A percentile compares a stretch with the other conserved stretches of the same genome.
phyloP scores from a whole-genome alignment of 2,797 vertebrate species.

The Odontamblyopus rebecca region DNA sequence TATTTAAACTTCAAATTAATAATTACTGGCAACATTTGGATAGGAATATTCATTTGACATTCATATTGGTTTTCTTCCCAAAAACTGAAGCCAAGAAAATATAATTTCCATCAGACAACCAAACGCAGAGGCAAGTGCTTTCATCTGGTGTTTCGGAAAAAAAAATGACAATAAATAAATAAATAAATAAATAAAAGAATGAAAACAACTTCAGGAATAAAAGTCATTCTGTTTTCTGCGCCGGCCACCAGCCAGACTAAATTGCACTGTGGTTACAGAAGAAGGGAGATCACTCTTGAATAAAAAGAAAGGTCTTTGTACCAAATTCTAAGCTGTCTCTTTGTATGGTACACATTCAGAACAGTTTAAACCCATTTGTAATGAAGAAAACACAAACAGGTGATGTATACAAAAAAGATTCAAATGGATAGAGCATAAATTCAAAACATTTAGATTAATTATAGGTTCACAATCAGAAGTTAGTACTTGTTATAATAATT shows the following conservation, averaged over 20 bases:
- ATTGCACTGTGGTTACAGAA: constrained; percentile 1
- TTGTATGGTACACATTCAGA: neutral
- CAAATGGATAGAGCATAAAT: neutral
- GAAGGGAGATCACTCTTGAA: neutral
- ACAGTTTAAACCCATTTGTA: neutral
- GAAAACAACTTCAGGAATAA: constrained; percentile 4
- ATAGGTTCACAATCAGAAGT: neutral
- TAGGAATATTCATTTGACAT: constrained; percentile 1
- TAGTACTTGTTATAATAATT: neutral
- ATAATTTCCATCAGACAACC: neutral
- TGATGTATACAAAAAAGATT: neutral
- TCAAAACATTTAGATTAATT: neutral
- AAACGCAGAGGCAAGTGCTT: constrained; percentile 3
- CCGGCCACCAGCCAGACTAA: constrained; percentile 4
- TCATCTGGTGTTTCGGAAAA: constrained; percentile 6
- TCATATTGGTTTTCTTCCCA: constrained; percentile 4
- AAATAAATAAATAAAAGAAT: neutral
- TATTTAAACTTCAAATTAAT: neutral
- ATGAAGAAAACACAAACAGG: neutral
- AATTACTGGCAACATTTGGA: constrained; percentile 7
- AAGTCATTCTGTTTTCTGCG: neutral
- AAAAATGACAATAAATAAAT: neutral
- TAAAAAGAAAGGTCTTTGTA: neutral
- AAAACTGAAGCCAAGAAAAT: constrained; percentile 2
- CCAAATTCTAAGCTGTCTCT: constrained; percentile 1